Evolutionary conservation across 2,113 vertebrate species (phyloP).

Genomic region (Acanthisitta chloris): DNA sequence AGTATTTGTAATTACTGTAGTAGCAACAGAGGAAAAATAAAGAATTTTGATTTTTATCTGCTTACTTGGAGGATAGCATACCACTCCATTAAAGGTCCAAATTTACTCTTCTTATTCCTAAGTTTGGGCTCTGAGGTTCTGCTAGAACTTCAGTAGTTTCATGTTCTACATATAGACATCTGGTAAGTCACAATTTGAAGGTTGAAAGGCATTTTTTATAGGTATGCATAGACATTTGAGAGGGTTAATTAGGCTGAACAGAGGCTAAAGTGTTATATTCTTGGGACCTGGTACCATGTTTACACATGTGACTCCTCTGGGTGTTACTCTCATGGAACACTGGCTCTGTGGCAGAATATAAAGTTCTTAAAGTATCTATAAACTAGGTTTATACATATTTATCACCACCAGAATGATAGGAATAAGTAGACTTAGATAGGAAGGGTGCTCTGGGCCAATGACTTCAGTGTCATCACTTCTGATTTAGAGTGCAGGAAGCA

Average conservation of each 20-base stretch:
- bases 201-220: background rate
- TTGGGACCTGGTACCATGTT: background rate
- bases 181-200: background rate
- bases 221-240: background rate
- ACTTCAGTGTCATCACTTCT: background rate
- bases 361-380: background rate
- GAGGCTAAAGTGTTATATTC: background rate
- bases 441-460: background rate
- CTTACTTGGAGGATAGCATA: background rate
- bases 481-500: background rate
- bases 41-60: background rate
- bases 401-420: background rate
- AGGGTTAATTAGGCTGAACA: background rate
- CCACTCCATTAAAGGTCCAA: background rate
- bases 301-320: background rate
- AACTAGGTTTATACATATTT: background rate
- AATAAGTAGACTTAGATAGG: background rate
- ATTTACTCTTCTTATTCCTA: background rate
- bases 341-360: background rate
- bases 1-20: background rate
- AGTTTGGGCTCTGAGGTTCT: background rate
- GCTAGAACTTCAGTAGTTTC: background rate
- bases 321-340: background rate
- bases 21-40: background rate
- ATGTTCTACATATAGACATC: background rate